phyloP scores from a whole-genome alignment of 2,888 invertebrate genomes.

The Norana najaformis region DNA sequence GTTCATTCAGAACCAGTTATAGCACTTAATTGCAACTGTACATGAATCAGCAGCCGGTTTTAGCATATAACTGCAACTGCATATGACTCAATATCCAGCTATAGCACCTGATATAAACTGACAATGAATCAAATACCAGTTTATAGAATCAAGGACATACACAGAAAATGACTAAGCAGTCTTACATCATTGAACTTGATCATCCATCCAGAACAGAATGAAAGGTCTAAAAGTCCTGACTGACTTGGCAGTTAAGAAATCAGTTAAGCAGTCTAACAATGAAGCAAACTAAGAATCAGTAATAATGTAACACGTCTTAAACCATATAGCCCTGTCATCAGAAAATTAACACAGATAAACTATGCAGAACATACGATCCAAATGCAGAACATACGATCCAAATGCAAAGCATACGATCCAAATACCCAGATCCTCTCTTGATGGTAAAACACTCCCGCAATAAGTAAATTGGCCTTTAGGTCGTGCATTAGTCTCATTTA shows the following conservation, averaged over 20 bases:
- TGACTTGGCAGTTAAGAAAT: neutral
- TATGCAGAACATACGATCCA: neutral
- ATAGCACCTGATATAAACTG: neutral
- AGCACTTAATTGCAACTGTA: neutral
- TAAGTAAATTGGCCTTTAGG: no score
- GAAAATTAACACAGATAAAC: neutral
- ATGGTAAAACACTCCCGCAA: neutral
- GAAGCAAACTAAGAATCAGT: neutral
- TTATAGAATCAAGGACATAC: neutral
- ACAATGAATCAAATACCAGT: neutral
- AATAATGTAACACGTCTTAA: neutral
- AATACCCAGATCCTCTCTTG: neutral
- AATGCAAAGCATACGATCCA: neutral
- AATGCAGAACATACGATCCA: neutral
- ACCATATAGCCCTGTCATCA: neutral
- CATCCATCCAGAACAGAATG: neutral
- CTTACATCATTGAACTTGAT: constrained; percentile 2
- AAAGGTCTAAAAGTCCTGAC: neutral
- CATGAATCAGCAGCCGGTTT: neutral
- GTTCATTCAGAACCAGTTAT: neutral
- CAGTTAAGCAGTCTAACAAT: no score
- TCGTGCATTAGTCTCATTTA: neutral
- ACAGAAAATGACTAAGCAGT: neutral
- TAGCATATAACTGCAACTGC: neutral
- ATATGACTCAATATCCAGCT: neutral